Evolutionary conservation across 2,888 invertebrate species (phyloP).

Genomic region (Phlogophora meticulosa): DNA sequence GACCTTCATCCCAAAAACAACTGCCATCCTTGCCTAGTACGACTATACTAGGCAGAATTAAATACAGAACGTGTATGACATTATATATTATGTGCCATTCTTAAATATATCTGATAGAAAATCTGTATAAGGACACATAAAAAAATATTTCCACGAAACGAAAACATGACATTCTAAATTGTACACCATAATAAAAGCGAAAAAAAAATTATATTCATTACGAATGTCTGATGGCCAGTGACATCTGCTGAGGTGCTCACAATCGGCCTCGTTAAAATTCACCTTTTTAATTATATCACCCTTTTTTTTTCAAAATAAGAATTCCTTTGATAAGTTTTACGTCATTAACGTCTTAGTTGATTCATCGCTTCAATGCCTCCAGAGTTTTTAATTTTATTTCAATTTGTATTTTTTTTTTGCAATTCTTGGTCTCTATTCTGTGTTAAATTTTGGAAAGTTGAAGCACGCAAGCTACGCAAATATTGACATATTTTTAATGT

Average conservation of each 20-base stretch:
- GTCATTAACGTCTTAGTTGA: conserved; percentile 77
- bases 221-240: conserved; percentile 56
- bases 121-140: not conserved
- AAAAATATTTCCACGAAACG: conserved; percentile 2
- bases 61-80: too few relatives aligned
- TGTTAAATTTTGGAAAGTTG: not conserved
- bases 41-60: too few relatives aligned
- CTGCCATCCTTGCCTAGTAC: too few relatives aligned
- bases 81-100: too few relatives aligned
- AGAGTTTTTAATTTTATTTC: conserved; percentile 20
- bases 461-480: not conserved
- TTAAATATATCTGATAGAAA: too few relatives aligned
- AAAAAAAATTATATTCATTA: conserved; percentile 54
- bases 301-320: conserved; percentile 64
- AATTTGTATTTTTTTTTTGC: not conserved
- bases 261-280: conserved; percentile 82
- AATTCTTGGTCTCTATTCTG: not conserved
- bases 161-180: conserved; percentile 30
- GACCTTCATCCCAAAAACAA: too few relatives aligned
- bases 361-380: conserved; percentile 44
- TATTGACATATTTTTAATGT: too few relatives aligned
- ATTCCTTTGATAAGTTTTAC: conserved; percentile 74
- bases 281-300: conserved; percentile 82
- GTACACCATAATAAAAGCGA: conserved; percentile 24
- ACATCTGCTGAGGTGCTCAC: conserved; percentile 70